Evolutionary conservation across 2,797 vertebrate genomes (phyloP), one percentile per base, ranked within the genome.

Genomic region (Notolabrus celidotus): DNA sequence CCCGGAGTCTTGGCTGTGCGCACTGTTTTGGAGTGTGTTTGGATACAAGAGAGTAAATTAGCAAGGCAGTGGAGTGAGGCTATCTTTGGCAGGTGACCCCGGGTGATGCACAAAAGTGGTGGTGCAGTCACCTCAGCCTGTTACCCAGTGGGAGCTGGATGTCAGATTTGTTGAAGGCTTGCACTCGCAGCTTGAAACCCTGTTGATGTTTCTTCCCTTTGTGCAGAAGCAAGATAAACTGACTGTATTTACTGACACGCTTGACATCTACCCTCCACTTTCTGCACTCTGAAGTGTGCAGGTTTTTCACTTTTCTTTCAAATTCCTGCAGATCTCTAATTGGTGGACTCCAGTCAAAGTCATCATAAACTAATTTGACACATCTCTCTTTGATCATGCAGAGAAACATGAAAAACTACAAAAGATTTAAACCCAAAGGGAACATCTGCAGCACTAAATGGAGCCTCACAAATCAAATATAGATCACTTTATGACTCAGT

Each of bases 141-240:
- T 64, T 63, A 62, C 75, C 51, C 85, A 74, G 79, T 53, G 62
- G 78, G 85, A 73, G 69, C 69, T 27, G 53, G 66, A 80, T 86
- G 86, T 84, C 76, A 79, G 79, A 77, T 77, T 80, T 80, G 81
- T 71, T 69, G 81, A 83, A 71, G 73, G 76, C 68, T 79, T 80
- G 67, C 77, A 70, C 59, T 68, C 51, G 12, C 84, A 80, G 84
- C 84, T 86, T 68, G 81, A 82, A 66, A 55, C 39, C 66, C 61
- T 29, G 71, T 73, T 84, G 74, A 78, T 77, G 64, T 11, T 75
- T 19, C 36, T 60, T 60, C 57, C 36, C 46, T 79, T 78, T 86
- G 77, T 83, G 75, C 47, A 33, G 15, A 67, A 60, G 50, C 33
- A 36, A 57, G 70, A 84, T 77, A 74, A 31, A 71, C 76, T 65